Conservation (phyloP, 2,113 vertebrate genomes). For the Lipotes vexillifer region DNA sequence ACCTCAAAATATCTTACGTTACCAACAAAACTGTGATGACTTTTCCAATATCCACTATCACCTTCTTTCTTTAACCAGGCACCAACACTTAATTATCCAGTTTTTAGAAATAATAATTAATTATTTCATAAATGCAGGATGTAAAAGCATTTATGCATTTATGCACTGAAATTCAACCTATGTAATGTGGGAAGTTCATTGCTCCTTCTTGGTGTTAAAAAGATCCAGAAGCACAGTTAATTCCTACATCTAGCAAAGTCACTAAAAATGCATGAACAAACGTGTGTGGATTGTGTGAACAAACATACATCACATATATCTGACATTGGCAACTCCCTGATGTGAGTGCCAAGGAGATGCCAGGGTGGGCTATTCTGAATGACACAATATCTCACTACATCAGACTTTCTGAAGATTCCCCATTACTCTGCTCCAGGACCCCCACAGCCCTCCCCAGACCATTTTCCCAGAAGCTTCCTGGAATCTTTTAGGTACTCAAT, state of each 20-base stretch:
- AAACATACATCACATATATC: background rate
- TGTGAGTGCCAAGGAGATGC: background rate
- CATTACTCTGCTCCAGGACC: background rate
- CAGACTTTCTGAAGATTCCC: background rate
- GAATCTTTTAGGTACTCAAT: background rate
- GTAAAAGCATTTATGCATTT: background rate
- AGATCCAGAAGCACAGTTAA: background rate
- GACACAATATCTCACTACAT: too few species aligned
- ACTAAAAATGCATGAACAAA: background rate
- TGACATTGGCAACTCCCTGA: background rate
- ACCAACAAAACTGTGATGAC: background rate
- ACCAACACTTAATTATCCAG: background rate
- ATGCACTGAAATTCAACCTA: background rate
- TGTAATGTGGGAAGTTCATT: background rate
- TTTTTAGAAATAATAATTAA: conserved; percentile 24
- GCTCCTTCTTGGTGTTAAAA: background rate
- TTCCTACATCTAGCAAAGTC: background rate
- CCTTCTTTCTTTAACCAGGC: background rate
- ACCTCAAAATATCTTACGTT: background rate
- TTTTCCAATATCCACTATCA: background rate
- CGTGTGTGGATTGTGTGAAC: background rate
- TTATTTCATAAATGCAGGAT: background rate
- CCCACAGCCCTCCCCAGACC: background rate
- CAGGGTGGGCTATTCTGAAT: background rate
- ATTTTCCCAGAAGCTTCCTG: background rate